Evolutionary conservation across 2,888 invertebrate genomes (phyloP), one percentile per base, ranked within the genome.

Genomic region (Lycophotia porphyrea): DNA sequence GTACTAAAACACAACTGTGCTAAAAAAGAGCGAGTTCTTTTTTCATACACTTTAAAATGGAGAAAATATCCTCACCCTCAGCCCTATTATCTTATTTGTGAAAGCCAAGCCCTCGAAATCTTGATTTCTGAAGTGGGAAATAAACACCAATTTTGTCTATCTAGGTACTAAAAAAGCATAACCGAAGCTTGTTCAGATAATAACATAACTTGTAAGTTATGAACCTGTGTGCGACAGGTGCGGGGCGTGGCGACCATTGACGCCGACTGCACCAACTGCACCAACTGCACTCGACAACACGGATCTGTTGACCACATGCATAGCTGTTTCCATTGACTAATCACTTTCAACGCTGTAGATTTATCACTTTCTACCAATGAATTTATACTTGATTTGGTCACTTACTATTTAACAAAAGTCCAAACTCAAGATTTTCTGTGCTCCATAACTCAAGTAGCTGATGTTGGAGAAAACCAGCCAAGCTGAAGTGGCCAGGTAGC

Each of bases 201-300:
- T n/a, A n/a, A n/a, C n/a, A n/a, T 72, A 64, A 34, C 67, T 63
- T n/a, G 61, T 60, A 55, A 60, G 61, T 63, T 44, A 71, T 47
- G 34, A 58, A 34, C 66, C 58, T 24, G 60, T 7, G 34, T 4
- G 44, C 47, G 71, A 58, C 81, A 78, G 81, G 78, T 82, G 80
- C 34, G 4, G 34, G 82, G 82, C 65, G 82, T 49, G 82, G 73
- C 83, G 83, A 76, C 42, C 76, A 34, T 82, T 82, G 76, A 80
- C 77, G 77, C 64, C 77, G 27, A 49, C 71, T 65, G 76, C 63
- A 47, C 63, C 27, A 65, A 49, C 71, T 65, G 76, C 63, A 47
- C 63, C 27, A 65, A 47, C 80, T 67, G 66, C 68, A 66, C 65
- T 39, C 63, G 27, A n/a, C 64, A 27, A 42, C 63, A 34, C 34